A percentile compares a stretch with the other conserved stretches of the same genome.
phyloP scores from a whole-genome alignment of 2,797 vertebrate species.

The Aldrovandia affinis region DNA sequence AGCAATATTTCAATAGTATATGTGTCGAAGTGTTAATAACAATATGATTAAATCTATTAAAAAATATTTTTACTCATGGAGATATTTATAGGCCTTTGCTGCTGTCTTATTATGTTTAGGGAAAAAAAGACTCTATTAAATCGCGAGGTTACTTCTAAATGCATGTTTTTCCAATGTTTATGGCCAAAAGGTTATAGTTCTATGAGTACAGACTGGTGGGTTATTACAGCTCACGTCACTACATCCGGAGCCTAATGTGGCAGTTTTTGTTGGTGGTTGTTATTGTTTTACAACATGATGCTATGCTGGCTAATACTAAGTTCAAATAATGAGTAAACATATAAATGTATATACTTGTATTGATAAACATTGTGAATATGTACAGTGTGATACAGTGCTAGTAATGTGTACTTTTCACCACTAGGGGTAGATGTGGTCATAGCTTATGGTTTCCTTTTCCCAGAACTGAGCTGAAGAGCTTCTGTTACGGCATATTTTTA shows the following conservation, averaged over 20 bases:
- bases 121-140: not conserved
- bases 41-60: not conserved
- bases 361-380: not conserved
- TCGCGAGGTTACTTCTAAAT: not conserved
- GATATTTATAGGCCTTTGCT: not conserved
- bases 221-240: not conserved
- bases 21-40: not conserved
- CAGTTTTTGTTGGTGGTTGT: not conserved
- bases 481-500: not conserved
- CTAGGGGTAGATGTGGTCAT: conserved; percentile 29
- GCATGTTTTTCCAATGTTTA: not conserved
- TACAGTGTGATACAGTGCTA: not conserved
- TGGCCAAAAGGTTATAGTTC: not conserved
- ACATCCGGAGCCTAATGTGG: not conserved
- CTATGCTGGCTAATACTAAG: not conserved
- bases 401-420: conserved; percentile 3
- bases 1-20: not conserved
- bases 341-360: not conserved
- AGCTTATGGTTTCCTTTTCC: not conserved
- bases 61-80: too few species aligned
- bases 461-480: not conserved
- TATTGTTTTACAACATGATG: not conserved
- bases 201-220: not conserved
- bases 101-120: not conserved
- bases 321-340: not conserved